Evolutionary conservation across 1,140 invertebrate genomes (phyloP).

Genomic region (Octopus bimaculoides): DNA sequence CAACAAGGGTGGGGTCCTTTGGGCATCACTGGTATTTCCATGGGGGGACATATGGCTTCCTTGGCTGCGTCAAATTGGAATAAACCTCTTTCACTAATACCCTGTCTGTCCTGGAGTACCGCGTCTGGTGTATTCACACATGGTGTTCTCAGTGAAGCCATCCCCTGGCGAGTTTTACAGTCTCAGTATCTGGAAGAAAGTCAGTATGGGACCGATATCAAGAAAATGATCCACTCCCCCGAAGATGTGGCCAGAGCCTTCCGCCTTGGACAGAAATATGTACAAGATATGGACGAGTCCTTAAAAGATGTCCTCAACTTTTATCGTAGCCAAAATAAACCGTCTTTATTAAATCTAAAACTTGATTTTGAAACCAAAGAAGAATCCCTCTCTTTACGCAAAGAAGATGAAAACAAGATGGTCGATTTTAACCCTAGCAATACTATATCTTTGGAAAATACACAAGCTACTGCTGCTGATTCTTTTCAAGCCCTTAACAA

Average conservation of each 20-base stretch:
- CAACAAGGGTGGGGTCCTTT: slow-evolving; percentile 80
- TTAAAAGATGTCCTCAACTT: slow-evolving; percentile 24
- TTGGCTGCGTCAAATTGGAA: slow-evolving; percentile 92
- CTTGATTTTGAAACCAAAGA: not conserved
- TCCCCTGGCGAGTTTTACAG: slow-evolving; percentile 90
- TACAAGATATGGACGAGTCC: slow-evolving; percentile 70
- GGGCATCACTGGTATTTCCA: slow-evolving; percentile 95
- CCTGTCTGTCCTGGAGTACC: slow-evolving; percentile 95
- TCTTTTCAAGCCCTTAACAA: not conserved
- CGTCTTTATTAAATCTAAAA: not conserved
- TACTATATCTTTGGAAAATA: not conserved
- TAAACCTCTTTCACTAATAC: slow-evolving; percentile 86
- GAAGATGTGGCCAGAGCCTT: slow-evolving; percentile 43
- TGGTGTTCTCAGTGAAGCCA: slow-evolving; percentile 92
- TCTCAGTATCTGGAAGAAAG: slow-evolving; percentile 84
- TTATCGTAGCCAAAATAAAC: not conserved
- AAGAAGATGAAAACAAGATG: not conserved
- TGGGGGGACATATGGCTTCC: slow-evolving; percentile 99
- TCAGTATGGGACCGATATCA: slow-evolving; percentile 75
- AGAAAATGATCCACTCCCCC: slow-evolving; percentile 67
- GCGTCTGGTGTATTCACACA: slow-evolving; percentile 94
- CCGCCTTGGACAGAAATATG: slow-evolving; percentile 76
- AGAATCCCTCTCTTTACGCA: not conserved
- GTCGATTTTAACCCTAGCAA: not conserved
- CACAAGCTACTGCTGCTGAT: not conserved